Evolutionary conservation across 2,888 invertebrate genomes (phyloP).

Genomic region (Netelia inedita): DNA sequence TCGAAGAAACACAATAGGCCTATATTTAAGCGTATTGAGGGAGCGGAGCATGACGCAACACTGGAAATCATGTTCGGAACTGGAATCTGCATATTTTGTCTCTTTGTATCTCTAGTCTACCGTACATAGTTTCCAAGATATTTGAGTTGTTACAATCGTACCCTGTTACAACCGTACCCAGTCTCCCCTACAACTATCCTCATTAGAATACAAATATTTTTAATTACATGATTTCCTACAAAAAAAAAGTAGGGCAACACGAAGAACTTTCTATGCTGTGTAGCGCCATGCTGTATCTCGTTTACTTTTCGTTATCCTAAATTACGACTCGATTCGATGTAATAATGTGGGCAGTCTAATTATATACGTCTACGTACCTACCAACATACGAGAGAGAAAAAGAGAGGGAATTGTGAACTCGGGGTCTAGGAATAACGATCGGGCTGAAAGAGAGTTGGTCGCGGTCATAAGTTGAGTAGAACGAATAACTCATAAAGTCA

Average conservation of each 20-base stretch:
- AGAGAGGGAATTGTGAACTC: slow-evolving; percentile 13
- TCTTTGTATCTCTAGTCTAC: too few species aligned
- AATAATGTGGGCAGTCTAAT: slow-evolving; percentile 50
- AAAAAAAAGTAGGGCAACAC: not conserved
- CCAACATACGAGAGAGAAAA: not conserved
- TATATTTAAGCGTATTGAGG: too few species aligned
- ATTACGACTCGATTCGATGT: slow-evolving; percentile 37
- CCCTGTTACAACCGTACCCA: too few species aligned
- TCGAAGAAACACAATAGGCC: too few species aligned
- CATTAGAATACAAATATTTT: not conserved
- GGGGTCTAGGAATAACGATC: slow-evolving; percentile 29
- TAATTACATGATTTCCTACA: not conserved
- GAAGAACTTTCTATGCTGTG: not conserved
- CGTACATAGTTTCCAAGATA: too few species aligned
- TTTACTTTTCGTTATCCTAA: slow-evolving; percentile 34
- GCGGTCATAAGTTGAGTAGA: not conserved
- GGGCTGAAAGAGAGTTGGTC: slow-evolving; percentile 8
- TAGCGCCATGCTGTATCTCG: slow-evolving; percentile 2
- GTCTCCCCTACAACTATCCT: not conserved
- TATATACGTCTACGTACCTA: slow-evolving; percentile 5
- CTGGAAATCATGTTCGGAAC: too few species aligned
- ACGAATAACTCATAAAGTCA: not conserved
- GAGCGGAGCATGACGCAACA: too few species aligned
- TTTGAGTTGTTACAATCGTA: too few species aligned
- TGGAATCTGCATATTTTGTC: too few species aligned